Evolutionary conservation across 2,113 vertebrate species (phyloP), one percentile per base, ranked within the genome.

Genomic region (Montifringilla adamsi): DNA sequence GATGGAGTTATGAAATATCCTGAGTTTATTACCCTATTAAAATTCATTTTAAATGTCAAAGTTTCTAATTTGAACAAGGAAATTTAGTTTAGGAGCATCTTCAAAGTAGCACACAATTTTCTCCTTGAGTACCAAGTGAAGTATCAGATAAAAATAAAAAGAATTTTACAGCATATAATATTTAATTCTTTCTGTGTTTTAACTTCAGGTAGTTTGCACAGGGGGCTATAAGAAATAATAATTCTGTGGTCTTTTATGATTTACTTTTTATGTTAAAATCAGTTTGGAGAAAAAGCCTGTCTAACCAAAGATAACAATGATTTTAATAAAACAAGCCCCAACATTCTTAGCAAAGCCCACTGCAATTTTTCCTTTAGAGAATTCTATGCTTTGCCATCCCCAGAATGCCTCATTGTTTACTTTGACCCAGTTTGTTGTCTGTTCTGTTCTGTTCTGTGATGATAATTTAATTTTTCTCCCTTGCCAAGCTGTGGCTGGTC

Each of bases 1-100:
- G 68, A 95, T 59, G 66, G 39, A 87, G 74, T 93, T 92, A 76
- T 80, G 91, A 80, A 96, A 94, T 85, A 95, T 92, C 64, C 87
- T 33, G 35, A 94, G 62, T 87, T 92, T 75, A 89, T 96, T 90
- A 84, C 62, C 52, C 96, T 81, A 94, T 95, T 95, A 96, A 96
- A 94, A 89, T 90, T 96, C 21, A 74, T 80, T 96, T 95, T 87
- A 97, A 96, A 97, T 97, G 95, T 95, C 96, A 95, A 81, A 53
- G 74, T 92, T 97, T 90, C 89, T 94, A 90, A 95, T 89, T 89
- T 80, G 66, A 89, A 67, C 87, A 82, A 80, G 85, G 70, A 87
- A 92, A 94, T 64, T 93, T 95, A 93, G 96, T 84, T 90, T 97
- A 96, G 95, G 87, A 92, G 68, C 49, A 72, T 96, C 69, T 93